phyloP scores from a whole-genome alignment of 2,888 invertebrate species.

The Diaphora mendica region DNA sequence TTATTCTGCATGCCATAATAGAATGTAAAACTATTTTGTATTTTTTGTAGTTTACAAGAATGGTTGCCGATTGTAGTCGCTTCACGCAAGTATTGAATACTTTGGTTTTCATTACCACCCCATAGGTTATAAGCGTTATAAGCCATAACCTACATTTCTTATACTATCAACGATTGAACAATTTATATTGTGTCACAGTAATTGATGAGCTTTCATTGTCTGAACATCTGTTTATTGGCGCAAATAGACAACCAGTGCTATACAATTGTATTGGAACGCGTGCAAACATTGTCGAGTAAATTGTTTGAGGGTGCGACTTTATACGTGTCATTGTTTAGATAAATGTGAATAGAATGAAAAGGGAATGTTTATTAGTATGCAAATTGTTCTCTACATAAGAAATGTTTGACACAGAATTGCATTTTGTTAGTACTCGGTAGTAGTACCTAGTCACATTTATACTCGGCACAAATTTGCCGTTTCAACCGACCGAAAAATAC shows the following conservation, averaged over 20 bases:
- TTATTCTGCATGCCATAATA: not conserved
- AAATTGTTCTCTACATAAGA: not conserved
- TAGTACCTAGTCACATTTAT: no score
- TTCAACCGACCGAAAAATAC: no score
- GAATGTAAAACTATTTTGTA: not conserved
- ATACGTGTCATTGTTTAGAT: not conserved
- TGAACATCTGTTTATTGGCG: conserved; percentile 32
- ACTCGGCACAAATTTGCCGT: no score
- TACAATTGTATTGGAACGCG: conserved; percentile 40
- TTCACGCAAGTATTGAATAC: not conserved
- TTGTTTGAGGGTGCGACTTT: conserved; percentile 15
- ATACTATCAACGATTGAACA: conserved; percentile 11
- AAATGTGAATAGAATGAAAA: conserved; percentile 7
- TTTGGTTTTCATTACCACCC: not conserved
- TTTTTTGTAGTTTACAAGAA: not conserved
- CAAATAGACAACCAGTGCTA: conserved; percentile 32
- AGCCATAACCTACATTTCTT: not conserved
- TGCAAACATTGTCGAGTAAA: conserved; percentile 29
- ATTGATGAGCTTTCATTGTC: conserved; percentile 44
- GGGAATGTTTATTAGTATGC: not conserved
- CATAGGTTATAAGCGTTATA: not conserved
- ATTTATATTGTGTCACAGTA: conserved; percentile 36
- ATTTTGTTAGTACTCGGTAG: not conserved
- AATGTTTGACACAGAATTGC: not conserved
- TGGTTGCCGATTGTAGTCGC: not conserved